Evolutionary conservation across 1,140 invertebrate genomes (phyloP), one percentile per base, ranked within the genome.

Genomic region (Neodiprion lecontei): DNA sequence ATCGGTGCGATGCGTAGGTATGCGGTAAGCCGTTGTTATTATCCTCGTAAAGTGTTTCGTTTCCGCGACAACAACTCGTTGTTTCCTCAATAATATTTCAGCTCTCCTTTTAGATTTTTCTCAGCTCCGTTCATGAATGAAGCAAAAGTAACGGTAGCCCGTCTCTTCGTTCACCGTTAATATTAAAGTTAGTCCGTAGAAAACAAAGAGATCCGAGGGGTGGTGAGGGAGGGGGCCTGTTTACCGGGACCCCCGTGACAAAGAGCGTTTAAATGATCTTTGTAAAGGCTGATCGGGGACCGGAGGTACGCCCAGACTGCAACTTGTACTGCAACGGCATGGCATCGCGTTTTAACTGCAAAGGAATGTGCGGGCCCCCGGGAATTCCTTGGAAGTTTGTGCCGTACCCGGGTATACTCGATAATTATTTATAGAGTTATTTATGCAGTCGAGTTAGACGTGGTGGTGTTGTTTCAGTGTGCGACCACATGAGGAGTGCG

Each of bases 211-310:
- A 67, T 48, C n/a, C 50, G 21, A 65, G 67, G 71, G 69, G 73
- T 21, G 73, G 49, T 68, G 48, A 50, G 49, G 65, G 67, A 47
- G 65, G 67, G 75, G 76, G 77, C 77, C 76, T 74, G 71, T 77
- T 40, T 23, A 49, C 40, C 47, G 10, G 28, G 48, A 23, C 72
- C 48, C 50, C 10, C 53, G 50, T n/a, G 8, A 61, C 12, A 50
- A 49, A 48, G 28, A 75, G 48, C 21, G 66, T 48, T 48, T 40
- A 5, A 40, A 40, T 40, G 28, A 40, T 40, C 28, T 40, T 40
- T 40, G 28, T 40, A 40, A 40, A 40, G 28, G 28, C 28, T 40
- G 28, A 40, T 40, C 28, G 28, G 2, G 5, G 28, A 40, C 28
- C 28, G 28, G 28, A 40, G 28, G 28, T 40, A 1, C 28, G 28